Evolutionary conservation across 2,113 vertebrate species (phyloP).

Genomic region (Eupsittula cactorum): DNA sequence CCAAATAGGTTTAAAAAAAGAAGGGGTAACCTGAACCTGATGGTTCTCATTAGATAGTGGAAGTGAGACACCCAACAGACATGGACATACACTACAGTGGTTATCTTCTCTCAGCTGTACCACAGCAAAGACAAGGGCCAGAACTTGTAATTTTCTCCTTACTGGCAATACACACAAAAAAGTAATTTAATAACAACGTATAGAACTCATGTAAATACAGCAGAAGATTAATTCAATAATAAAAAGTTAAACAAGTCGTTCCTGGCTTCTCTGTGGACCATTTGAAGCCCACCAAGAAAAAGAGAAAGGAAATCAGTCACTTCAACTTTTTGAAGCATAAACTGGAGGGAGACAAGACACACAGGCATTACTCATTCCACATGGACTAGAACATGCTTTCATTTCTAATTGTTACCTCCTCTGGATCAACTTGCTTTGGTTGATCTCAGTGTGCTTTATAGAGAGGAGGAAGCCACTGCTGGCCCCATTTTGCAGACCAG

Average conservation of each 20-base stretch:
- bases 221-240: background rate
- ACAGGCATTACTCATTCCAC: background rate
- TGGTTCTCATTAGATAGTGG: background rate
- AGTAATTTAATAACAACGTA: background rate
- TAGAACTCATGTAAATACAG: background rate
- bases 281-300: background rate
- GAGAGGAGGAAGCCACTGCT: background rate
- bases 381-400: background rate
- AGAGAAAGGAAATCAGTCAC: background rate
- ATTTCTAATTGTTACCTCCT: background rate
- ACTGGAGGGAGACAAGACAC: background rate
- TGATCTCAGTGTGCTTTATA: background rate
- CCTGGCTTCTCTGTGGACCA: background rate
- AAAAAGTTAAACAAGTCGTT: background rate
- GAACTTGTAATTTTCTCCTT: background rate
- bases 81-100: background rate
- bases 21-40: background rate
- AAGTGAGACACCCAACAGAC: background rate
- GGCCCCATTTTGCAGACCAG: background rate
- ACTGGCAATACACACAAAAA: background rate
- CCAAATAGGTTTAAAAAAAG: background rate
- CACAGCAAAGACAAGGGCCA: background rate
- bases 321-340: background rate
- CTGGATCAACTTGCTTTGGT: background rate
- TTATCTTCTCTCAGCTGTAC: background rate